phyloP scores from a whole-genome alignment of 2,797 vertebrate genomes.

The Schizopygopsis malacanthus region DNA sequence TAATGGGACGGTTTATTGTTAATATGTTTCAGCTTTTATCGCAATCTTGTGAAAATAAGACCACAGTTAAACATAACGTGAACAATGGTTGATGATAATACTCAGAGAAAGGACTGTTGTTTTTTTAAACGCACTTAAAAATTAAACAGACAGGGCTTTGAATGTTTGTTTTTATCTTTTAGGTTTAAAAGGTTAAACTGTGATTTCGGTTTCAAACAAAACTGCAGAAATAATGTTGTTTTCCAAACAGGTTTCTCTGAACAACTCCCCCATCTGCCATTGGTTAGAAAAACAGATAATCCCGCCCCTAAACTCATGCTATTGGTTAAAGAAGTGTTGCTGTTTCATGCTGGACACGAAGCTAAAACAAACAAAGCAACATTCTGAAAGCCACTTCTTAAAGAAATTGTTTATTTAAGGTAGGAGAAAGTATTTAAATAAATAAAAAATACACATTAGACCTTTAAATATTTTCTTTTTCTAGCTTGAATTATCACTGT shows the following conservation, averaged over 20 bases:
- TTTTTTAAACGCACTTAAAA: neutral
- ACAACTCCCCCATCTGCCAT: neutral
- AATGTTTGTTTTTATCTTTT: slow-evolving; percentile 6
- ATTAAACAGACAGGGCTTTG: neutral
- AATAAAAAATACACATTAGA: neutral
- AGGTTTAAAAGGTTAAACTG: neutral
- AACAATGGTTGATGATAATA: neutral
- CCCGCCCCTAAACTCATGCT: neutral
- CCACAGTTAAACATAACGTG: neutral
- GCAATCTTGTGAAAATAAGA: neutral
- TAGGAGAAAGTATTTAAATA: neutral
- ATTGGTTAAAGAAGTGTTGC: neutral
- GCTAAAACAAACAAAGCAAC: neutral
- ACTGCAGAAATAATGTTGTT: neutral
- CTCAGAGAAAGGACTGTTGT: neutral
- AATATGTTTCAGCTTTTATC: neutral
- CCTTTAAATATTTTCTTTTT: neutral
- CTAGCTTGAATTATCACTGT: neutral
- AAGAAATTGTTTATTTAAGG: no score
- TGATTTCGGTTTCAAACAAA: neutral
- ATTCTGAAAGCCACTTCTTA: neutral
- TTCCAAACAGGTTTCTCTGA: neutral
- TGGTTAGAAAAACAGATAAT: neutral
- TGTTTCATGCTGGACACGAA: neutral
- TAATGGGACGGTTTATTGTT: neutral